Evolutionary conservation across 2,797 vertebrate genomes (phyloP).

Genomic region (Gymnopithys bicolor): DNA sequence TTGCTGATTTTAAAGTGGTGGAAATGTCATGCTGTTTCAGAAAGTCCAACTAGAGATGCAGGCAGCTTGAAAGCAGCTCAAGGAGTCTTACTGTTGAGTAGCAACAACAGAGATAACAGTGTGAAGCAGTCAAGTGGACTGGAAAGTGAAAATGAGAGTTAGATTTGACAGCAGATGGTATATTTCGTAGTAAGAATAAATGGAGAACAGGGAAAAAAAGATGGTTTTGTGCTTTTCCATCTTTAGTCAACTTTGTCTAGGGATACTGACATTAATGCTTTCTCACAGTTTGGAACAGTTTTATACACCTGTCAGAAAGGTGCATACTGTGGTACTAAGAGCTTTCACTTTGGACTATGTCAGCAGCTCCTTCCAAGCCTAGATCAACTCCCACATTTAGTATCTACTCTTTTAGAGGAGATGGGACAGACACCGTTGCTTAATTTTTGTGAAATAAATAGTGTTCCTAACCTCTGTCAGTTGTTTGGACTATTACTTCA

Average conservation of each 20-base stretch:
- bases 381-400: background rate
- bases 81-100: background rate
- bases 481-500: background rate
- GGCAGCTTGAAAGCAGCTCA: background rate
- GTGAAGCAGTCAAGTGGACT: background rate
- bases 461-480: background rate
- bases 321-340: background rate
- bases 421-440: background rate
- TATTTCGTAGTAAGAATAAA: background rate
- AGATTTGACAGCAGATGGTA: background rate
- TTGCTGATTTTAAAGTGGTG: background rate
- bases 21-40: background rate
- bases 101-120: background rate
- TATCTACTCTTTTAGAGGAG: background rate
- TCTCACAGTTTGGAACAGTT: background rate
- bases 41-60: background rate
- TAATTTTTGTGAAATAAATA: background rate
- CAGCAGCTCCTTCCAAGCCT: background rate
- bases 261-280: background rate
- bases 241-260: background rate
- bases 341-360: background rate
- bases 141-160: slow-evolving; percentile 32
- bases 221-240: background rate
- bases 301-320: background rate
- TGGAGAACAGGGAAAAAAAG: background rate